A percentile compares a stretch with the other conserved stretches of the same genome.
Conservation (phyloP, 2,888 invertebrate species). For the Drosophila macrospina region DNA sequence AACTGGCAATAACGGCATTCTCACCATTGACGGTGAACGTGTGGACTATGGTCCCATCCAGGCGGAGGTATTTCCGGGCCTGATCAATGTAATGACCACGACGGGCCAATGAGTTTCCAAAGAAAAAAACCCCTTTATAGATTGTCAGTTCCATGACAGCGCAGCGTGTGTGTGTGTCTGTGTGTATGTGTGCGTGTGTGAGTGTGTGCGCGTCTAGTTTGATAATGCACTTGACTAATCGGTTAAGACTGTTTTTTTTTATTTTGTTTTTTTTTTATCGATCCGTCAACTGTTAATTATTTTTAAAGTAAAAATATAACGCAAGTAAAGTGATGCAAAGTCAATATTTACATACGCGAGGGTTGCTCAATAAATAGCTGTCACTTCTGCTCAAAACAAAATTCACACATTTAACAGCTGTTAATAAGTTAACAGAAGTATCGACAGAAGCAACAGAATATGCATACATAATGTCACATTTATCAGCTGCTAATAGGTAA, state of each 20-base stretch:
- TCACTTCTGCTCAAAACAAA: neutral
- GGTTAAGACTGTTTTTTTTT: conserved; percentile 45
- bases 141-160: neutral
- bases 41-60: conserved; percentile 95
- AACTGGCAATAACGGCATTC: conserved; percentile 88
- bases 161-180: neutral
- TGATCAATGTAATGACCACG: conserved; percentile 89
- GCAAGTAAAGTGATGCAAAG: conserved; percentile 17
- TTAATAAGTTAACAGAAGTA: neutral
- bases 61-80: conserved; percentile 92
- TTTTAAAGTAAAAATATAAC: conserved; percentile 23
- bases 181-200: conserved; percentile 2
- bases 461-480: neutral
- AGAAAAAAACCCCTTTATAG: too few relatives aligned
- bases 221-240: conserved; percentile 36
- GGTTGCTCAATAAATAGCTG: conserved; percentile 1
- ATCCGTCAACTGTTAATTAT: conserved; percentile 40
- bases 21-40: conserved; percentile 97
- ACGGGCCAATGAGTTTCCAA: conserved; percentile 85
- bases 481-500: neutral
- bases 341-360: too few relatives aligned
- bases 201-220: conserved; percentile 4
- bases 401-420: neutral
- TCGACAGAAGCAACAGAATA: too few relatives aligned
- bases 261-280: conserved; percentile 16